A percentile compares a stretch with the other conserved stretches of the same genome.
phyloP scores from a whole-genome alignment of 2,888 invertebrate genomes.

The Noctua janthe region DNA sequence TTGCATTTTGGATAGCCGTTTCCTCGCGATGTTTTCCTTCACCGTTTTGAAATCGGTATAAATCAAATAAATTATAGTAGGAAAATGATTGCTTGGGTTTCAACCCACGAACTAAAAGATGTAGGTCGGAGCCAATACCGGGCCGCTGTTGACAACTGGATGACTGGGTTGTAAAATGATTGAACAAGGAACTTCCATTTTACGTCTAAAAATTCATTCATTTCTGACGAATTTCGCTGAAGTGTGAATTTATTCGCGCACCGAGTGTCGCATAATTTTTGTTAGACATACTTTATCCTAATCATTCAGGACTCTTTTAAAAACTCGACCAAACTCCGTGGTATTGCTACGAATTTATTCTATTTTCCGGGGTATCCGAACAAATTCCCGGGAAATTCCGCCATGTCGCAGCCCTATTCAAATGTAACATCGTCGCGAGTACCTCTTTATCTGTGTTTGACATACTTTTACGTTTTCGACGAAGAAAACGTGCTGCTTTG shows the following conservation, averaged over 20 bases:
- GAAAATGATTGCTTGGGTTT: neutral
- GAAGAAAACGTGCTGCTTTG: neutral
- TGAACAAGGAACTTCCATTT: neutral
- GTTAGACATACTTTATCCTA: neutral
- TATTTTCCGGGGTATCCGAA: neutral
- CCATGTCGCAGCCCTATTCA: constrained; percentile 1
- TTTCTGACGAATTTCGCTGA: neutral
- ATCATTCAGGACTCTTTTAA: neutral
- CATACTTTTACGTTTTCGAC: constrained; percentile 38
- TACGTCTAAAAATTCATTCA: neutral
- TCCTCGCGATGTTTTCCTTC: neutral
- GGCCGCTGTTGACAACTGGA: neutral
- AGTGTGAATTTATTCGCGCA: neutral
- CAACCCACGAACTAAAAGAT: neutral
- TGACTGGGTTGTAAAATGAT: neutral
- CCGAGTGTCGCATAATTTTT: neutral
- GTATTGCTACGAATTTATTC: neutral
- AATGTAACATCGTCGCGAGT: constrained; percentile 8
- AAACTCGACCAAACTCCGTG: neutral
- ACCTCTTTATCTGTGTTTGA: constrained; percentile 20
- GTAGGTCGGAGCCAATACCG: neutral
- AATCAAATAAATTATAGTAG: neutral
- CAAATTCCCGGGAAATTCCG: neutral
- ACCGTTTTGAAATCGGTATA: neutral
- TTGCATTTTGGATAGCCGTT: neutral